These are phyloP conservation scores for Tachina lurida DNA, from an alignment of 2,888 invertebrate species.

Conservation along the genomic window DNA sequence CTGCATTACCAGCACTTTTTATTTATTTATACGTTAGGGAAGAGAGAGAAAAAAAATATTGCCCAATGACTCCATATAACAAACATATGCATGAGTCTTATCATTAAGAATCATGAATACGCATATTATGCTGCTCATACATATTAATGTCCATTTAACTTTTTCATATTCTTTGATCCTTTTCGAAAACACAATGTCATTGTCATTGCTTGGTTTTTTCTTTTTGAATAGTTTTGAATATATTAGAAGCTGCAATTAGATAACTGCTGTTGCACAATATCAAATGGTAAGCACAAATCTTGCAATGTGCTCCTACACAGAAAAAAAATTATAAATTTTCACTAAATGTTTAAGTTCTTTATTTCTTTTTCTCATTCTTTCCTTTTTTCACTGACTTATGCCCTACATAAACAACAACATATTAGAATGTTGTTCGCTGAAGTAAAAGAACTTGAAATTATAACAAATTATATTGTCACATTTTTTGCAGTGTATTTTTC, in stretches of 20 bases:
- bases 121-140: conserved; percentile 30
- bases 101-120: conserved; percentile 24
- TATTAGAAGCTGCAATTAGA: background rate
- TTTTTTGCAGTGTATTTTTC: no score
- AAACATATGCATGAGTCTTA: conserved; percentile 22
- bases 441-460: no score
- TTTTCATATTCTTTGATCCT: conserved; percentile 11
- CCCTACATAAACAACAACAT: no score
- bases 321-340: background rate
- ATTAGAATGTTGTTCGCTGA: no score
- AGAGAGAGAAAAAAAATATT: background rate
- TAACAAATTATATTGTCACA: no score
- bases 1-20: conserved; percentile 56
- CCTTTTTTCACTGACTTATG: no score
- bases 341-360: no score
- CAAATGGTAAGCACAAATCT: background rate
- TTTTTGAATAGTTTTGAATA: background rate
- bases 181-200: background rate
- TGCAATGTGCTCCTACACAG: background rate
- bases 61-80: background rate
- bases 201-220: background rate
- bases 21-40: background rate
- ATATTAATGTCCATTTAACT: conserved; percentile 26
- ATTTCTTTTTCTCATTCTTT: no score
- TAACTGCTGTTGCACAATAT: background rate